Conservation (phyloP, 2,888 invertebrate species). For the Rhingia campestris region DNA sequence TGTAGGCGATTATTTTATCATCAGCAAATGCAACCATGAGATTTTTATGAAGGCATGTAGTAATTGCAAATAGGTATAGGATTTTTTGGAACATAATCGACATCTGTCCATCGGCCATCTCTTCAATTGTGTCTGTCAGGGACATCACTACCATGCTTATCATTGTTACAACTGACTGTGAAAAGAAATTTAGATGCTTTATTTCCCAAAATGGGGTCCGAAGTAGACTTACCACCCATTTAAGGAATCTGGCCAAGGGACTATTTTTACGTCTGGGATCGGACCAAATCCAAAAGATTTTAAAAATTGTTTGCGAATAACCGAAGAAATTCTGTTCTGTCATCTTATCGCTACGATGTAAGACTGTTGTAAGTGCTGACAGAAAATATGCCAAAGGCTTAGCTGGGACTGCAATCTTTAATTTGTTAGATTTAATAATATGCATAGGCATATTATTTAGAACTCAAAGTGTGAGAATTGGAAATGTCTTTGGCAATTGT, state of each 20-base stretch:
- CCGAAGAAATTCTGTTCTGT: background rate
- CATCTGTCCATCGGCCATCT: background rate
- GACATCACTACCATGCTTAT: background rate
- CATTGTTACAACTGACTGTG: too few relatives aligned
- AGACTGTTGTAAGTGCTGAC: too few relatives aligned
- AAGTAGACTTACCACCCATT: background rate
- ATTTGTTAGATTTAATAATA: too few relatives aligned
- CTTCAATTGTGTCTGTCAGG: background rate
- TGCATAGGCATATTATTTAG: too few relatives aligned
- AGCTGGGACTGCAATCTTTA: too few relatives aligned
- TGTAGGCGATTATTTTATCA: slow-evolving; percentile 1
- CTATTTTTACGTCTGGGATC: background rate
- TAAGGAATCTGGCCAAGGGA: background rate
- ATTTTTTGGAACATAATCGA: background rate
- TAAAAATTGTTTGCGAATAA: background rate
- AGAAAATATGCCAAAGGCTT: too few relatives aligned
- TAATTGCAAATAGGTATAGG: background rate
- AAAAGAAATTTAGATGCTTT: background rate
- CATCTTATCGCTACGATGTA: too few relatives aligned
- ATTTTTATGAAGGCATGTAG: background rate
- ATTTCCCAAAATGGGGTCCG: background rate
- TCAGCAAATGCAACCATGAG: background rate
- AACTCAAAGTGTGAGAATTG: too few relatives aligned
- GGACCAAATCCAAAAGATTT: background rate
- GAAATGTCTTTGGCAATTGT: too few relatives aligned